Base-by-base conservation (phyloP, 2,888 invertebrate species). In the Panopea generosa region DNA sequence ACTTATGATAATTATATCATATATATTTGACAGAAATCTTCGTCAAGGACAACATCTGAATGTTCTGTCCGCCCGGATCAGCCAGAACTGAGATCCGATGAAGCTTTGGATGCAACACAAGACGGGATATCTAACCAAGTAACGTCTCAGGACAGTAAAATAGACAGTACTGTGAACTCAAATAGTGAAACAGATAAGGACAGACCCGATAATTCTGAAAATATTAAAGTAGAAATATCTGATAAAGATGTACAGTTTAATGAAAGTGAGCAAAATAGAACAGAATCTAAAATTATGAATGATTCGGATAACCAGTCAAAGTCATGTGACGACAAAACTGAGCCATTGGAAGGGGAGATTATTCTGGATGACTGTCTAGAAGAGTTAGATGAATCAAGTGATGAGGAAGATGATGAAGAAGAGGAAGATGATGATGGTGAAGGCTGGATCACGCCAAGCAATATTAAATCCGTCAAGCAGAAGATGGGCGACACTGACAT, bases 391-490 rank as follows among this genome's bases (percentile, higher is more conserved):
- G 81, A 78, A 7, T 80, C 83, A 11, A 77, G 79, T 53, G 85
- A 84, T 24, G 82, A 83, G 43, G 85, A 77, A 2, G 86, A 83
- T 0, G 83, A 82, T n/a, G 85, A 89, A 11, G 90, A 90, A 22
- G 95, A 95, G 68, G 95, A 95, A 76, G 95, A 95, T 66, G 93
- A 93, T 62, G 92, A 91, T 60, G 92, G 92, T 81, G 93, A 93
- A 84, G 95, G 95, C 59, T 98, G 97, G 98, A 97, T 98, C 78
- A 98, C 97, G 62, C 96, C 96, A 66, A 94, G 94, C 4, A 99
- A 99, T 92, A 93, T 98, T 24, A 94, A 94, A 79, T 94, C 95
- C 86, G 95, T 96, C 18, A 96, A 96, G 90, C 95, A 95, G 88
- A 95, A 95, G 90, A 94, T 96, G 91, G 93, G 82, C 18, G 77